Conservation (phyloP, 1,140 invertebrate genomes). For the Delia radicum region DNA sequence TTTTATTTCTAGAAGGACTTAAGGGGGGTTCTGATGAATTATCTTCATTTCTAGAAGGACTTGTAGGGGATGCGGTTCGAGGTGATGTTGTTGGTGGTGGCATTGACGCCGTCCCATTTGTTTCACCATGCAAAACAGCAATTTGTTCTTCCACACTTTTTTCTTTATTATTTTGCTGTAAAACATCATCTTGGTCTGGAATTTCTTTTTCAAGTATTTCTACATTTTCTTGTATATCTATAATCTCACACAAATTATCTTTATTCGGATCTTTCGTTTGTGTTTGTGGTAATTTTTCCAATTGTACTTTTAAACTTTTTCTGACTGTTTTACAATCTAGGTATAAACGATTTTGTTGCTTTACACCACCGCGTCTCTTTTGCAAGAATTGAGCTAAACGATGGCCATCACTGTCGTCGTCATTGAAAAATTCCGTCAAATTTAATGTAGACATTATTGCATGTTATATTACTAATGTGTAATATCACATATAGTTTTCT, state of each 20-base stretch:
- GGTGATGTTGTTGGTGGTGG: not conserved
- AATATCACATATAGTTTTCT: too few species aligned
- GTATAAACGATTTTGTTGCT: not conserved
- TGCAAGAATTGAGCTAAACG: constrained; percentile 26
- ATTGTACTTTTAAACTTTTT: constrained; percentile 23
- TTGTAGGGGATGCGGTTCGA: too few species aligned
- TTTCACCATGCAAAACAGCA: not conserved
- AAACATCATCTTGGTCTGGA: not conserved
- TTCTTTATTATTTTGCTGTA: too few species aligned
- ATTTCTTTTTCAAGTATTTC: not conserved
- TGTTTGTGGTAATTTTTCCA: not conserved
- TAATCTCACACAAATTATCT: not conserved
- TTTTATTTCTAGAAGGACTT: not conserved
- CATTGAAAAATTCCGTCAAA: constrained; percentile 15
- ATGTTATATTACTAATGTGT: too few species aligned
- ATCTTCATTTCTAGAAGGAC: not conserved
- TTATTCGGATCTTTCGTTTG: not conserved
- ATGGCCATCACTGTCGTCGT: constrained; percentile 25
- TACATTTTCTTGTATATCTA: not conserved
- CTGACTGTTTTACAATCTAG: not conserved
- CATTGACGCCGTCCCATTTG: too few species aligned
- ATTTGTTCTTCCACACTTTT: not conserved
- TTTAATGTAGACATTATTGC: not conserved
- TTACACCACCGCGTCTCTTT: constrained; percentile 7
- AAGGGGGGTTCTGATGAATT: too few species aligned